Base-by-base conservation (phyloP, 2,797 vertebrate genomes). In the Macroramphosus scolopax region DNA sequence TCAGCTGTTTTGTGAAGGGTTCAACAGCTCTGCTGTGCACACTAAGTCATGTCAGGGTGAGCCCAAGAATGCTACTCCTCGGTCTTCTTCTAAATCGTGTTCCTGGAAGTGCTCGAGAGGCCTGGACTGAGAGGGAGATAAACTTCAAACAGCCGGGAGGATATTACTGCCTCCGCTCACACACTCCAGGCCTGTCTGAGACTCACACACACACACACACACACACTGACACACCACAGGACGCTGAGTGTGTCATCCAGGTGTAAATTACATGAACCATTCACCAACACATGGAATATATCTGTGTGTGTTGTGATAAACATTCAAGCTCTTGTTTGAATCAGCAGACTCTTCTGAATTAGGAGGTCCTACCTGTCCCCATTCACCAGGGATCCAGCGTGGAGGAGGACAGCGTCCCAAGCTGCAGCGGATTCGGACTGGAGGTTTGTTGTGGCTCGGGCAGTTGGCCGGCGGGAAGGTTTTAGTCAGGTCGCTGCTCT, bases 301-400 rank as follows among this genome's bases (percentile, higher is more conserved):
- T 63, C 41, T 12, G 31, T 14, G 39, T 48, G 45, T 35, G 42
- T 43, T 49, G 49, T 40, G n/a, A 55, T 15, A 68, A 56, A 57
- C 48, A 61, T 31, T 17, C 39, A 14, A n/a, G 8, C 15, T 18
- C 2, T 52, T 46, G 41, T 56, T 69, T 64, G 47, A 38, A 62
- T 68, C 48, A 59, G 13, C 31, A 2, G 6, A 33, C 11, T 15
- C 31, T n/a, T 7, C 12, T 12, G 33, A 3, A 7, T 1, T 8
- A 22, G 3, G 8, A 10, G n/a, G 5, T 52, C 63, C 9, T 88
- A 98, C 96, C 94, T 97, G 95, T 73, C 96, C 95, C 97, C 97
- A 99, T 82, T 98, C 95, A 56, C 97, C 95, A 17, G 93, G 91
- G 75, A 96, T 93, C 97, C 97, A 99, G 63, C 94, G 93, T 35